Percentiles rank a stretch among this genome's conserved stretches.
phyloP scores from a whole-genome alignment of 2,113 vertebrate genomes.

The Panthera tigris region DNA sequence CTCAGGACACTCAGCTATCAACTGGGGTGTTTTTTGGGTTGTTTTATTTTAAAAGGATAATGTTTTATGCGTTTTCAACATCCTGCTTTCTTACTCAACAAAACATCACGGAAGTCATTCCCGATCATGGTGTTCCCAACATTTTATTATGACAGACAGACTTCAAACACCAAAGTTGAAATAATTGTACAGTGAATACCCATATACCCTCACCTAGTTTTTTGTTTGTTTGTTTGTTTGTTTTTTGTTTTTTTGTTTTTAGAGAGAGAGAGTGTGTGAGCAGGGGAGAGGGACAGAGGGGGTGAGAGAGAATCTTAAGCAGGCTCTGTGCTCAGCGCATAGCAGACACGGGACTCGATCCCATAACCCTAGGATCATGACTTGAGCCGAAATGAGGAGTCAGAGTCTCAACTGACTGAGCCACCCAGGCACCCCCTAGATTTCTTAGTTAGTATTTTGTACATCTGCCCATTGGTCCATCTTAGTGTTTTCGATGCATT shows the following conservation, averaged over 20 bases:
- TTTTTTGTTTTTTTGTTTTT: no score
- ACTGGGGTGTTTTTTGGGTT: neutral
- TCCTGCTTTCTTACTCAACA: neutral
- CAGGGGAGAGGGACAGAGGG: no score
- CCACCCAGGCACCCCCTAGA: neutral
- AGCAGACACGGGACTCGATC: no score
- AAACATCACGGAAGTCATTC: neutral
- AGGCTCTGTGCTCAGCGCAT: no score
- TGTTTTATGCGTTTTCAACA: neutral
- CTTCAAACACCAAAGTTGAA: slow-evolving; percentile 8
- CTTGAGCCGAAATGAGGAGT: no score
- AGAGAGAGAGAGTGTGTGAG: no score
- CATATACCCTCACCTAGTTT: neutral
- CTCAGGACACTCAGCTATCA: neutral
- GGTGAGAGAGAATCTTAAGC: no score
- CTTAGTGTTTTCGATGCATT: neutral
- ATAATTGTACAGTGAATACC: neutral
- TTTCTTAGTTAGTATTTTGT: neutral
- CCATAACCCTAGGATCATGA: no score
- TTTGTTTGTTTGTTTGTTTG: no score
- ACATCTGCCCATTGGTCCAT: neutral
- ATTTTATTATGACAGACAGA: neutral
- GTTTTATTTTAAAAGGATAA: neutral
- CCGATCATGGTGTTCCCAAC: neutral
- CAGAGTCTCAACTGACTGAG: no score